Evolutionary conservation across 2,888 invertebrate species (phyloP).

Genomic region (Acrocyrtus sp.): DNA sequence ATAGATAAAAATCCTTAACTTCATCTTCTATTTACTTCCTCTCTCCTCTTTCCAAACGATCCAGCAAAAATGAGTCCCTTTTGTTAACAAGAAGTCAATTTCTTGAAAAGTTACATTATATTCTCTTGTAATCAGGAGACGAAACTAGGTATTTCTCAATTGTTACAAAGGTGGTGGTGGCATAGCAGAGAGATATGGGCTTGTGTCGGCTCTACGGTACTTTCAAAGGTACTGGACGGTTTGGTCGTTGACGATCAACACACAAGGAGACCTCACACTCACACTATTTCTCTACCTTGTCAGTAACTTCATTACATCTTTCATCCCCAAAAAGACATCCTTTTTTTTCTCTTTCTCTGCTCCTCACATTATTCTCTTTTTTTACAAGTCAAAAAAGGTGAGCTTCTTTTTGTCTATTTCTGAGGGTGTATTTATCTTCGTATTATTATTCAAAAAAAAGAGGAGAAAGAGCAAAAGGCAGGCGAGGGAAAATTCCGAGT

Average conservation of each 20-base stretch:
- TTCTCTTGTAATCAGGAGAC: slow-evolving; percentile 60
- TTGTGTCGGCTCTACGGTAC: slow-evolving; percentile 46
- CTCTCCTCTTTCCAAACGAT: slow-evolving; percentile 32
- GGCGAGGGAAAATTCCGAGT: slow-evolving; percentile 28
- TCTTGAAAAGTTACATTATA: slow-evolving; percentile 44
- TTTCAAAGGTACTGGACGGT: slow-evolving; percentile 47
- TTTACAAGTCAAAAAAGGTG: slow-evolving; percentile 19
- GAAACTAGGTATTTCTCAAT: slow-evolving; percentile 61
- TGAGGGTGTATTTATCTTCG: slow-evolving; percentile 46
- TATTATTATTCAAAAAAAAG: slow-evolving; percentile 44
- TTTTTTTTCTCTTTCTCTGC: slow-evolving; percentile 18
- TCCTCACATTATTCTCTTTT: slow-evolving; percentile 26
- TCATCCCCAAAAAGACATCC: slow-evolving; percentile 39
- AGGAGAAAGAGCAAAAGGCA: neutral
- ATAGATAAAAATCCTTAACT: slow-evolving; percentile 59
- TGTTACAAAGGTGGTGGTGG: slow-evolving; percentile 59
- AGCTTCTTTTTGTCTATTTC: slow-evolving; percentile 17
- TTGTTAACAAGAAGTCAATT: slow-evolving; percentile 44
- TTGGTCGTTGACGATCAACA: slow-evolving; percentile 58
- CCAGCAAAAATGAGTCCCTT: slow-evolving; percentile 56
- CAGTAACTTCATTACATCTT: slow-evolving; percentile 54
- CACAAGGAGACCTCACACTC: slow-evolving; percentile 61
- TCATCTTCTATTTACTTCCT: slow-evolving; percentile 51
- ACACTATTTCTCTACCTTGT: slow-evolving; percentile 54
- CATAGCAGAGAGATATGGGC: too few relatives aligned